phyloP scores from a whole-genome alignment of 1,140 invertebrate genomes.

The Harlomillsia oculata region DNA sequence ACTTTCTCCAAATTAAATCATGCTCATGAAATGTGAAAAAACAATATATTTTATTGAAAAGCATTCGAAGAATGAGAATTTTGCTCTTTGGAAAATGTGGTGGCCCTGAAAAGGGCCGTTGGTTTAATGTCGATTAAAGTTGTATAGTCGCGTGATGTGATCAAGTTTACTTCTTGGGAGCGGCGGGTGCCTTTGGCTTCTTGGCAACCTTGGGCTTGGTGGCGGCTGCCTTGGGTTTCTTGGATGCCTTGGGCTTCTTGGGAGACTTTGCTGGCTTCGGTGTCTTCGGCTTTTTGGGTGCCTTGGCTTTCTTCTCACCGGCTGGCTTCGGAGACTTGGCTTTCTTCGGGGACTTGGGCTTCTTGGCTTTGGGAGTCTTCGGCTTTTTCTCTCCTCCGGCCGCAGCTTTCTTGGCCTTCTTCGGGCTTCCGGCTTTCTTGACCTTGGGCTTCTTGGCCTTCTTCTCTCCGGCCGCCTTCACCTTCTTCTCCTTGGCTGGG shows the following conservation, averaged over 20 bases:
- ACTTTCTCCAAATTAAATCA: no score
- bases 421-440: conserved; percentile 14
- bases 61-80: no score
- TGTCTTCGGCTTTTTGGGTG: background rate
- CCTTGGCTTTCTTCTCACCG: conserved; percentile 1
- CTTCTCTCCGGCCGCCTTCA: conserved; percentile 26
- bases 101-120: no score
- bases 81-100: no score
- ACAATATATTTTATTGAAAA: no score
- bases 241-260: background rate
- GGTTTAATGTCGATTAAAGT: no score
- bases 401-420: conserved; percentile 21
- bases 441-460: conserved; percentile 27
- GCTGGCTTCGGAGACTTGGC: background rate
- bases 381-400: background rate
- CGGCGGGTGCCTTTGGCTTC: conserved; percentile 11
- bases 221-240: conserved; percentile 6
- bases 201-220: conserved; percentile 4
- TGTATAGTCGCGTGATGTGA: no score
- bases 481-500: conserved; percentile 29
- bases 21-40: no score
- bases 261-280: background rate
- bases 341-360: background rate
- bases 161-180: conserved; percentile 6
- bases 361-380: background rate